Percentiles rank a stretch among this genome's conserved stretches.
Evolutionary conservation across 2,888 invertebrate genomes (phyloP).

Genomic region (Mantis religiosa): DNA sequence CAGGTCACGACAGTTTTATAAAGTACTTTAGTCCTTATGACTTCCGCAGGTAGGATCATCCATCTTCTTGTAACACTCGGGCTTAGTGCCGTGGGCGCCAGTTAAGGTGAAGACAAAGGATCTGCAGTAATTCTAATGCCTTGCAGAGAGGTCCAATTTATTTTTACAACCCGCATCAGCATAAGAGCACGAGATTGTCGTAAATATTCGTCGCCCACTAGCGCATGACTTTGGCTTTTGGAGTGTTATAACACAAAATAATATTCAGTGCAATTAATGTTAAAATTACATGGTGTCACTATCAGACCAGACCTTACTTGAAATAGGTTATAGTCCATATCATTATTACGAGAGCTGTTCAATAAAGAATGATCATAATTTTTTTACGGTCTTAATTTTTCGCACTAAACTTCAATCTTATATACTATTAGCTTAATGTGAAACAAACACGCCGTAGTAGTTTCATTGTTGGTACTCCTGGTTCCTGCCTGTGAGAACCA

Average conservation of each 20-base stretch:
- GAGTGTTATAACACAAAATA: background rate
- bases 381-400: too few species aligned
- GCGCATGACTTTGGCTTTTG: background rate
- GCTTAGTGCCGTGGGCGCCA: background rate
- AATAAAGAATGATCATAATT: too few species aligned
- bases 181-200: background rate
- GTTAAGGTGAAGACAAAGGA: background rate
- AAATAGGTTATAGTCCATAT: too few species aligned
- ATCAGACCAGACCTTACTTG: too few species aligned
- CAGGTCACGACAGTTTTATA: background rate
- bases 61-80: background rate
- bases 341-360: too few species aligned
- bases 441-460: too few species aligned
- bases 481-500: too few species aligned
- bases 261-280: too few species aligned
- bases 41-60: background rate
- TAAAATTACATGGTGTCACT: too few species aligned
- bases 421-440: too few species aligned
- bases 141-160: background rate
- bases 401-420: too few species aligned
- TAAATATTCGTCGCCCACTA: background rate
- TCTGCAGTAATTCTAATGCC: background rate
- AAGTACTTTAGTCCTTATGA: background rate
- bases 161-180: background rate
- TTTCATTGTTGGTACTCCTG: too few species aligned